phyloP scores from a whole-genome alignment of 2,888 invertebrate genomes.

The Drosophila mimica region DNA sequence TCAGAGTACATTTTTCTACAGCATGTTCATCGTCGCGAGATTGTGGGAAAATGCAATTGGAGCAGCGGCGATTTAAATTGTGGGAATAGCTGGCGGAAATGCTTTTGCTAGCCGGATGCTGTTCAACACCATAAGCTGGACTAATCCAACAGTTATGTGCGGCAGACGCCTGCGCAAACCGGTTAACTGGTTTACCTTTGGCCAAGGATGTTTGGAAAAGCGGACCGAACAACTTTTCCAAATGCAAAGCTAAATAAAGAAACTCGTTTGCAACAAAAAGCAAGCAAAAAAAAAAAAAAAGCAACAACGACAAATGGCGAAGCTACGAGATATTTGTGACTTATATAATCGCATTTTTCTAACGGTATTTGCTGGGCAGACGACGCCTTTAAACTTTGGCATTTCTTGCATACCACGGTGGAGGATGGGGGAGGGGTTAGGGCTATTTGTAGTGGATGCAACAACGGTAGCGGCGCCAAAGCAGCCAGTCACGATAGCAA shows the following conservation, averaged over 20 bases:
- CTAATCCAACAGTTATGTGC: constrained; percentile 23
- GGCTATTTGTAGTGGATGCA: constrained; percentile 18
- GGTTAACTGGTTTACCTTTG: constrained; percentile 80
- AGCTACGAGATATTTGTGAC: constrained; percentile 37
- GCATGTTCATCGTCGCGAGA: constrained; percentile 49
- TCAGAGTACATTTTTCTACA: constrained; percentile 60
- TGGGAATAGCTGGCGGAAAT: constrained; percentile 52
- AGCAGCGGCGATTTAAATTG: constrained; percentile 33
- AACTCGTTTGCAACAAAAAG: constrained; percentile 56
- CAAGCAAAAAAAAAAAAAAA: background rate
- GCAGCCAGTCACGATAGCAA: constrained; percentile 67
- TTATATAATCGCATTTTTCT: constrained; percentile 67
- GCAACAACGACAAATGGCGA: constrained; percentile 42
- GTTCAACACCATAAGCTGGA: constrained; percentile 15
- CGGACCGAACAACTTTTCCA: constrained; percentile 70
- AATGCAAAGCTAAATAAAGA: constrained; percentile 44
- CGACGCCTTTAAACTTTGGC: constrained; percentile 76
- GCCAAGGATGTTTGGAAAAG: constrained; percentile 79
- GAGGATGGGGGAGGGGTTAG: background rate
- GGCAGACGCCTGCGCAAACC: constrained; percentile 66
- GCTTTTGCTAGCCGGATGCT: constrained; percentile 33
- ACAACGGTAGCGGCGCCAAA: constrained; percentile 58
- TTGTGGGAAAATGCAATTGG: constrained; percentile 58
- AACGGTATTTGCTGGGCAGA: constrained; percentile 53
- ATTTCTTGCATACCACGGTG: constrained; percentile 34